Evolutionary conservation across 2,113 vertebrate species (phyloP).

Genomic region (Dasyprocta punctata): DNA sequence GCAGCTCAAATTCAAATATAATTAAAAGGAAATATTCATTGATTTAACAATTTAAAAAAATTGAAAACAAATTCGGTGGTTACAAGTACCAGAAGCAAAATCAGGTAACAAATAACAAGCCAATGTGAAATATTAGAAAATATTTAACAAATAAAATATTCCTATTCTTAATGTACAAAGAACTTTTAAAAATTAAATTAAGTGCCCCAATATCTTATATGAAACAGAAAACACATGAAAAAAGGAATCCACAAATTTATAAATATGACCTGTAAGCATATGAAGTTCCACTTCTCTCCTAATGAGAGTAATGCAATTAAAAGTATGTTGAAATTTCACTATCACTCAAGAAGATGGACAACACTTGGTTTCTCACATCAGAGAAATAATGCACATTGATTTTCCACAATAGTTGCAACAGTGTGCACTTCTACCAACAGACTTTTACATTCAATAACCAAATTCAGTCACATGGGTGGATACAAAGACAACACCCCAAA

Average conservation of each 20-base stretch:
- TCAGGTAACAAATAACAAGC: neutral
- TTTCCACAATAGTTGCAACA: neutral
- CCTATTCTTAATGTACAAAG: neutral
- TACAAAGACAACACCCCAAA: neutral
- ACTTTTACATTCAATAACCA: neutral
- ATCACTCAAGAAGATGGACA: neutral
- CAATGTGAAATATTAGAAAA: neutral
- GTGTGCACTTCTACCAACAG: neutral
- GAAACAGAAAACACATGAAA: neutral
- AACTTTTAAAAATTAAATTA: neutral
- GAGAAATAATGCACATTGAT: neutral
- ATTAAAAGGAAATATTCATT: neutral
- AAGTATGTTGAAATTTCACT: neutral
- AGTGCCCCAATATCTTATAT: neutral
- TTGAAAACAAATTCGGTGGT: neutral
- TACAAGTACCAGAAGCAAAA: neutral
- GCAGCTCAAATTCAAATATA: neutral
- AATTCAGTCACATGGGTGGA: neutral
- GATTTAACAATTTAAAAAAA: neutral
- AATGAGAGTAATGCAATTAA: neutral
- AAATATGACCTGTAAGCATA: neutral
- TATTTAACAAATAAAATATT: neutral
- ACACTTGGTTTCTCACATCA: too few species aligned
- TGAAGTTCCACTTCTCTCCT: neutral
- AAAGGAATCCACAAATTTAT: neutral